phyloP scores from a whole-genome alignment of 2,797 vertebrate species.

The Megalops cyprinoides region DNA sequence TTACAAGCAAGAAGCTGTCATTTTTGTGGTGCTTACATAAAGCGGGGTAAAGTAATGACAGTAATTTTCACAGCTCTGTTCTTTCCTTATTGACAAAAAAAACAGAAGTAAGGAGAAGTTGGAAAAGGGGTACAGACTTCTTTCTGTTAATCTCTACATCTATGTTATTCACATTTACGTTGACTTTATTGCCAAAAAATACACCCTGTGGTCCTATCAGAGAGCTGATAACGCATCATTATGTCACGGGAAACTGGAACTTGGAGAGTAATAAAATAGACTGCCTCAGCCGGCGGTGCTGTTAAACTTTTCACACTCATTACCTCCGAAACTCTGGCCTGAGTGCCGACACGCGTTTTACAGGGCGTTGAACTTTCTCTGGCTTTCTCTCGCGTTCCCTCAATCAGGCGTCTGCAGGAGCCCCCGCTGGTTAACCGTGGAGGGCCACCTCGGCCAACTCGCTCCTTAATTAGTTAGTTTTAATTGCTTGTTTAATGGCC shows the following conservation, averaged over 20 bases:
- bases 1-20: too few species aligned
- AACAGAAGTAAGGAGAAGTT: background rate
- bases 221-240: background rate
- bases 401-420: background rate
- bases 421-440: background rate
- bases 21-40: too few species aligned
- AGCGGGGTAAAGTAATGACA: background rate
- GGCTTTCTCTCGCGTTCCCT: background rate
- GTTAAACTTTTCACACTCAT: conserved; percentile 27
- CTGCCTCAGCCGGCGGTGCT: background rate
- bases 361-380: background rate
- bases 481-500: conserved; percentile 75
- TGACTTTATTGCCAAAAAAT: background rate
- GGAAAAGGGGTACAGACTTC: background rate
- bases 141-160: background rate
- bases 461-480: conserved; percentile 69
- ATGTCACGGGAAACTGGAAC: background rate
- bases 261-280: background rate
- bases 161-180: background rate
- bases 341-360: background rate
- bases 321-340: background rate
- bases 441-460: conserved; percentile 41
- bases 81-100: background rate
- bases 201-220: too few species aligned
- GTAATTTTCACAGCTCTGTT: background rate